Base-by-base conservation (phyloP, 2,113 vertebrate species). In the Crocuta crocuta region DNA sequence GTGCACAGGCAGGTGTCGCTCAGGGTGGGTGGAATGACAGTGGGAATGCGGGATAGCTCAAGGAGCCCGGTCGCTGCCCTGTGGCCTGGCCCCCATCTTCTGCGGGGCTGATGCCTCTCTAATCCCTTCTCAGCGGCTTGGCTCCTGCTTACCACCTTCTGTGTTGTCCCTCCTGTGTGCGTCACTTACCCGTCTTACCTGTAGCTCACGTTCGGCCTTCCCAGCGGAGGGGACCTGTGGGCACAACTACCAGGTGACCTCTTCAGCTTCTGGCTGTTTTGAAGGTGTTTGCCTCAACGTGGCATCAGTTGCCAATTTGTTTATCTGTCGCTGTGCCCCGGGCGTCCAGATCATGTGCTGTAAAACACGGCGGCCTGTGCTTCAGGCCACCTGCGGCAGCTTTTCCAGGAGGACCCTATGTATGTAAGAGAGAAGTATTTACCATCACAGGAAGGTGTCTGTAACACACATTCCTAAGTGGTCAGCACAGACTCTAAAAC, bases 281-380 rank as follows among this genome's bases (percentile, higher is more conserved):
- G 61, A 91, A 43, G 61, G 48, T 48, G 43, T 33, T 45, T 71
- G n/a, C 68, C 45, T 76, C 88, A 55, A 53, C 53, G 82, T 87
- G 78, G 66, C 50, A n/a, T 58, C 5, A 12, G 10, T 55, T 83
- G 43, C 26, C 88, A 15, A 28, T 70, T 85, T 85, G 39, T 70
- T 91, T 39, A 21, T 17, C 94, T 58, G 86, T 50, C 43, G n/a
- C 58, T 97, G 58, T 89, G 61, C 50, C 71, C 43, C 11, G 65
- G 45, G 12, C 50, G 15, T 26, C 26, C 2, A 43, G 10, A n/a
- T 66, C 91, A 5, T 33, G 16, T 68, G 55, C 28, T 58, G 0
- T 76, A 12, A 81, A 89, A 82, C 58, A 11, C 19, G 26, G 4
- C n/a, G 86, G 7, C 4, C 85, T 19, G 7, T 65, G 26, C 53